Evolutionary conservation across 2,888 invertebrate genomes (phyloP).

Genomic region (Mantis religiosa): DNA sequence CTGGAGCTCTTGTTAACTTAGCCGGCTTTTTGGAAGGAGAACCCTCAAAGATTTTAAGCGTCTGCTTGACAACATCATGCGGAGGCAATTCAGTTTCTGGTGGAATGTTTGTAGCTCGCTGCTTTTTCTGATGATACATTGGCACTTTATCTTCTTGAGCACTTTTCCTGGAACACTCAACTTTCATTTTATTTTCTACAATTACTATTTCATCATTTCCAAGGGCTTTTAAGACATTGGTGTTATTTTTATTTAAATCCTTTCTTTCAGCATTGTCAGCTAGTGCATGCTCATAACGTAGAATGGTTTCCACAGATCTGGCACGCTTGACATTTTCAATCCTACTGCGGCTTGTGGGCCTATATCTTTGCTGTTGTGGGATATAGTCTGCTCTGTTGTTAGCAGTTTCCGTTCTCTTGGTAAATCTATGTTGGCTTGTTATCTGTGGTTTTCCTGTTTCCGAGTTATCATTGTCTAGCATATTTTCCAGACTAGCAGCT

Average conservation of each 20-base stretch:
- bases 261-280: not conserved
- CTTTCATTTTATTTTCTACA: constrained; percentile 36
- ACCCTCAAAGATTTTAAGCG: constrained; percentile 79
- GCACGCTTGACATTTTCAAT: constrained; percentile 74
- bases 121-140: constrained; percentile 19
- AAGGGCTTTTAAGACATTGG: constrained; percentile 26
- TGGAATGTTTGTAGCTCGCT: constrained; percentile 44
- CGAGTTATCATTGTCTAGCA: constrained; percentile 57
- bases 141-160: constrained; percentile 13
- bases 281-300: constrained; percentile 44
- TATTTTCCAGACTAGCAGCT: constrained; percentile 79
- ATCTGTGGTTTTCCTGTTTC: constrained; percentile 41
- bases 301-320: constrained; percentile 78
- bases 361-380: constrained; percentile 26
- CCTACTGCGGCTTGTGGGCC: constrained; percentile 41
- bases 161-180: constrained; percentile 4
- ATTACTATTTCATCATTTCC: constrained; percentile 40
- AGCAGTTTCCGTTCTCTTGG: constrained; percentile 24
- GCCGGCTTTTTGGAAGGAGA: not conserved
- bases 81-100: constrained; percentile 79
- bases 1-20: constrained; percentile 45
- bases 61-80: constrained; percentile 82
- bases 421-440: constrained; percentile 24
- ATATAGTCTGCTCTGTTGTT: constrained; percentile 13
- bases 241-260: constrained; percentile 16